Conservation (phyloP, 2,888 invertebrate species). For the Plebejus argus region DNA sequence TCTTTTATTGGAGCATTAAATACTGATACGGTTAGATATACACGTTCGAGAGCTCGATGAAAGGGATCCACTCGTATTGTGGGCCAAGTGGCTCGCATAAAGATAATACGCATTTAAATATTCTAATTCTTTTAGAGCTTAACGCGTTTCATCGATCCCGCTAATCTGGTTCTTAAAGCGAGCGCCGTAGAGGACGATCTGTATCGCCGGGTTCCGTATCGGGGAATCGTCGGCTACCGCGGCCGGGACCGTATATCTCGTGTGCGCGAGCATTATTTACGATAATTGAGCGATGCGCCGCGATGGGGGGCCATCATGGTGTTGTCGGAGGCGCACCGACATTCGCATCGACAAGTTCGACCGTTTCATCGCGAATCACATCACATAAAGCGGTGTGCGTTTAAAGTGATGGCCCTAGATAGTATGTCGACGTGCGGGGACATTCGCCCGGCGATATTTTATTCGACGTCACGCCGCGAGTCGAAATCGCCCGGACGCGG, state of each 20-base stretch:
- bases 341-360: conserved; percentile 79
- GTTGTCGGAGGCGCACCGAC: conserved; percentile 77
- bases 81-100: conserved; percentile 79
- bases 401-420: conserved; percentile 80
- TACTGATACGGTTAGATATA: conserved; percentile 73
- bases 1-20: conserved; percentile 52
- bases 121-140: conserved; percentile 60
- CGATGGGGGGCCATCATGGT: conserved; percentile 80
- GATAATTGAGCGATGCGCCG: conserved; percentile 81
- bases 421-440: conserved; percentile 78
- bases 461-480: conserved; percentile 70
- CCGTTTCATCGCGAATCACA: conserved; percentile 79
- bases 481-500: conserved; percentile 68
- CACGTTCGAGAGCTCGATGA: conserved; percentile 68
- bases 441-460: conserved; percentile 74
- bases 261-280: conserved; percentile 81
- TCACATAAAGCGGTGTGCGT: conserved; percentile 79
- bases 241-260: conserved; percentile 76
- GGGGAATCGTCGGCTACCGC: conserved; percentile 73
- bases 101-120: conserved; percentile 78
- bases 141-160: conserved; percentile 50
- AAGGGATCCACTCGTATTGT: conserved; percentile 74
- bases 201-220: conserved; percentile 48
- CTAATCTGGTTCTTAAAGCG: conserved; percentile 53
- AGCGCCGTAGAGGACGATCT: conserved; percentile 54